Evolutionary conservation across 2,797 vertebrate species (phyloP).

Genomic region (Balearica regulorum): DNA sequence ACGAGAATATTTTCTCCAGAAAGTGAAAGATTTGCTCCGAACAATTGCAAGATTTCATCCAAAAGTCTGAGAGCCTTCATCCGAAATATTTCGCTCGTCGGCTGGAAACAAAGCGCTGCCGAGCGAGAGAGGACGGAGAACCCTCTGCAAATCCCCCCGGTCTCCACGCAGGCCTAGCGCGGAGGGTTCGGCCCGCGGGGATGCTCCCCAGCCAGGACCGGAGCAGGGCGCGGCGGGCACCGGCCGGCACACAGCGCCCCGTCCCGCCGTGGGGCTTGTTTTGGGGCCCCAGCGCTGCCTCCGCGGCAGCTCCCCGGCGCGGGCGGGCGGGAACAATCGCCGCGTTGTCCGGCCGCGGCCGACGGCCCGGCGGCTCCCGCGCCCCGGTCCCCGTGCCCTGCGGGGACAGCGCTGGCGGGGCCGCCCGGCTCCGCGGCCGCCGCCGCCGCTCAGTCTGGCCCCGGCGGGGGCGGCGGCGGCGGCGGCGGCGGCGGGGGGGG

Average conservation of each 20-base stretch:
- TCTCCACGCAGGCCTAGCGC: background rate
- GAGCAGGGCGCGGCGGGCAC: background rate
- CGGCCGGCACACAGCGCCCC: background rate
- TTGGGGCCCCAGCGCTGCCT: background rate
- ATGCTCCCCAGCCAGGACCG: background rate
- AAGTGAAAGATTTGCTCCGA: slow-evolving; percentile 31
- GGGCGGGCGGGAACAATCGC: background rate
- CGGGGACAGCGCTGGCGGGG: slow-evolving; percentile 1
- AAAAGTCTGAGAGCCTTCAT: background rate
- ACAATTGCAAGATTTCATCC: slow-evolving; percentile 39
- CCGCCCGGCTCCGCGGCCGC: slow-evolving; percentile 1
- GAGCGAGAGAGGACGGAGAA: background rate
- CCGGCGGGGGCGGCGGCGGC: background rate
- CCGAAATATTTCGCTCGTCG: background rate
- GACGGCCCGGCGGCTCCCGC: background rate
- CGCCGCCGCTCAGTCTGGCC: slow-evolving; percentile 38
- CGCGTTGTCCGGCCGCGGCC: background rate
- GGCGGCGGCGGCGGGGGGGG: background rate
- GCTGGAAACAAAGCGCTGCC: background rate
- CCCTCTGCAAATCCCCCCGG: background rate
- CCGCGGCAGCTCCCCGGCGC: background rate
- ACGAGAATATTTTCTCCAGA: slow-evolving; percentile 6
- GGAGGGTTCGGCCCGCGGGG: background rate
- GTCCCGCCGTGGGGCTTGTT: background rate
- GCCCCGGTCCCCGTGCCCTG: background rate